Conservation (phyloP, 2,113 vertebrate genomes). For the Esox niger region DNA sequence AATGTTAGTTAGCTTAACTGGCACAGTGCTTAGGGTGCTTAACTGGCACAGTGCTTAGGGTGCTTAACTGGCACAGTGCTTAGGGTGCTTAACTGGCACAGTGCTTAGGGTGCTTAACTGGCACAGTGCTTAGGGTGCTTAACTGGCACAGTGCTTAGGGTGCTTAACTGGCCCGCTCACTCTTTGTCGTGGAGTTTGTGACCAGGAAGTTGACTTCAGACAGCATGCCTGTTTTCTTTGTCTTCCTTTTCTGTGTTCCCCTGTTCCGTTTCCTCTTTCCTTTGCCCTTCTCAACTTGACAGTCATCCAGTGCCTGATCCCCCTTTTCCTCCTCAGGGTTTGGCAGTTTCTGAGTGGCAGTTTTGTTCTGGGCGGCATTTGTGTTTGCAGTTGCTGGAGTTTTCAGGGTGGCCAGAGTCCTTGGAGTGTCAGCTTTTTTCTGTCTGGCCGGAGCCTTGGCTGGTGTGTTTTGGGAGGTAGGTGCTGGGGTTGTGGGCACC, state of each 20-base stretch:
- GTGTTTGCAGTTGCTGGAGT: background rate
- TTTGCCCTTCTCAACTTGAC: background rate
- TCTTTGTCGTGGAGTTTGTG: constrained; percentile 18
- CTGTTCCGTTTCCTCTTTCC: constrained; percentile 1
- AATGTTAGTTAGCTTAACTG: no score
- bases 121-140: background rate
- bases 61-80: no score
- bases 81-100: no score
- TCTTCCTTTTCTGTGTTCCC: constrained; percentile 8
- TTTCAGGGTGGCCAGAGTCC: background rate
- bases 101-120: background rate
- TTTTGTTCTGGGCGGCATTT: no score
- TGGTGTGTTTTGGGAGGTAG: background rate
- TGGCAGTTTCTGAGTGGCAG: no score
- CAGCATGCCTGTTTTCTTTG: no score
- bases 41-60: no score
- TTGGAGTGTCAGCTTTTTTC: no score
- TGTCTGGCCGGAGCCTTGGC: background rate
- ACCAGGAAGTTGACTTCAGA: background rate
- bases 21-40: no score
- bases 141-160: background rate
- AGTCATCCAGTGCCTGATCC: background rate
- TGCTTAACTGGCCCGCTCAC: constrained; percentile 48
- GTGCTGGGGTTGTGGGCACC: background rate
- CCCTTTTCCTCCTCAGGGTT: background rate